These are phyloP conservation scores for Presbytis comata DNA, from an alignment of 2,797 vertebrate species.

Conservation along the genomic window DNA sequence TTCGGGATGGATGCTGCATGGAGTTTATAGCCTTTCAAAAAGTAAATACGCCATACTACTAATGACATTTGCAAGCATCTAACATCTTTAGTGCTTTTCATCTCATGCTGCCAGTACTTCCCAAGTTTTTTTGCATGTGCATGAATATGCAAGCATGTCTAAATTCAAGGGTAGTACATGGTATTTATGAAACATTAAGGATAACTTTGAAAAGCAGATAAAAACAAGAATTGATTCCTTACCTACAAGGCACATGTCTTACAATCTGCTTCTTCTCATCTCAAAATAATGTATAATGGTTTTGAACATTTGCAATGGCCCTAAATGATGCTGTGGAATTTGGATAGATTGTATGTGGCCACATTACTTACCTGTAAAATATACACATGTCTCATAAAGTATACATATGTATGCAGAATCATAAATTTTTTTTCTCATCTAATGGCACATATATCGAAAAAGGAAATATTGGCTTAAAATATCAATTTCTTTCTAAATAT, in stretches of 20 bases:
- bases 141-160: neutral
- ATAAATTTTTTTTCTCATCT: conserved; percentile 30
- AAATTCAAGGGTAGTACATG: conserved; percentile 29
- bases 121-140: neutral
- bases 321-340: conserved; percentile 25
- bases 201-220: conserved; percentile 63
- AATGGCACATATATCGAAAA: conserved; percentile 16
- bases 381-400: neutral
- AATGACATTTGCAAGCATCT: neutral
- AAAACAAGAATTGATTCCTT: conserved; percentile 58
- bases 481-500: conserved; percentile 35
- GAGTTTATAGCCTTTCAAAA: conserved; percentile 4
- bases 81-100: neutral
- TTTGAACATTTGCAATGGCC: neutral
- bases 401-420: neutral
- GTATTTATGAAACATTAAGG: conserved; percentile 24
- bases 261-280: conserved; percentile 47
- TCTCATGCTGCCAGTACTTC: neutral
- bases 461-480: conserved; percentile 48
- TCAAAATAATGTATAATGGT: conserved; percentile 46
- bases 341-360: neutral
- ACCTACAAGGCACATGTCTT: conserved; percentile 21
- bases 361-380: conserved; percentile 23
- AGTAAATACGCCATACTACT: neutral
- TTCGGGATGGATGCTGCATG: neutral